These are phyloP conservation scores for Peromyscus polionotus DNA, from an alignment of 2,113 vertebrate species.

Conservation along the genomic window DNA sequence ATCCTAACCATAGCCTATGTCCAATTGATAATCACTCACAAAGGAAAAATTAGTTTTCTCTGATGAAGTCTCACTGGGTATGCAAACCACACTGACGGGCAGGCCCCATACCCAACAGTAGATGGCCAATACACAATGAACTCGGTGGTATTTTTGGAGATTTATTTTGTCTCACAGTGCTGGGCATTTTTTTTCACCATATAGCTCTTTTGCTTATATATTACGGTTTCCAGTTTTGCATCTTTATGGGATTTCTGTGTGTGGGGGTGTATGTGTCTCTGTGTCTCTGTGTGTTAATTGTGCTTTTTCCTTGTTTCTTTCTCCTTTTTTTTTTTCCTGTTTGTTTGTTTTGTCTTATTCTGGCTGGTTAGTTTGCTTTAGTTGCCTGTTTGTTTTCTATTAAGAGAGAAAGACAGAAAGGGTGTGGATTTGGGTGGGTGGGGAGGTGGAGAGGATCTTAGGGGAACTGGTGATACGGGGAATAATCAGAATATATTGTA, in stretches of 20 bases:
- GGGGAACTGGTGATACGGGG: neutral
- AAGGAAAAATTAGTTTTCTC: neutral
- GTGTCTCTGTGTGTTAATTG: neutral
- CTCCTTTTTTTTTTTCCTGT: too few relatives aligned
- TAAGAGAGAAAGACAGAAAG: neutral
- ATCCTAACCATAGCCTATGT: neutral
- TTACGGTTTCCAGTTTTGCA: neutral
- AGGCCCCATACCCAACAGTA: neutral
- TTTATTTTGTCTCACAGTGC: neutral
- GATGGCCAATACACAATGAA: neutral
- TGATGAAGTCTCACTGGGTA: neutral
- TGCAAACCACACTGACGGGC: neutral
- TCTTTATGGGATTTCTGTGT: neutral
- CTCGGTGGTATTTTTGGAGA: neutral
- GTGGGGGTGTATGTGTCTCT: neutral
- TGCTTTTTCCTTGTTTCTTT: neutral
- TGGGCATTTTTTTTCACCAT: neutral
- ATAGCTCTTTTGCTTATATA: neutral
- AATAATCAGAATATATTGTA: neutral
- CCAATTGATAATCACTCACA: neutral
- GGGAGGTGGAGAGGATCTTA: neutral
- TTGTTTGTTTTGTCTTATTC: neutral
- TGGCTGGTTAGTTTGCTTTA: neutral
- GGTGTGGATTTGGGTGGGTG: neutral
- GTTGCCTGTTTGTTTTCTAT: neutral